Evolutionary conservation across 2,797 vertebrate genomes (phyloP), one percentile per base, ranked within the genome.

Genomic region (Carduelis carduelis): DNA sequence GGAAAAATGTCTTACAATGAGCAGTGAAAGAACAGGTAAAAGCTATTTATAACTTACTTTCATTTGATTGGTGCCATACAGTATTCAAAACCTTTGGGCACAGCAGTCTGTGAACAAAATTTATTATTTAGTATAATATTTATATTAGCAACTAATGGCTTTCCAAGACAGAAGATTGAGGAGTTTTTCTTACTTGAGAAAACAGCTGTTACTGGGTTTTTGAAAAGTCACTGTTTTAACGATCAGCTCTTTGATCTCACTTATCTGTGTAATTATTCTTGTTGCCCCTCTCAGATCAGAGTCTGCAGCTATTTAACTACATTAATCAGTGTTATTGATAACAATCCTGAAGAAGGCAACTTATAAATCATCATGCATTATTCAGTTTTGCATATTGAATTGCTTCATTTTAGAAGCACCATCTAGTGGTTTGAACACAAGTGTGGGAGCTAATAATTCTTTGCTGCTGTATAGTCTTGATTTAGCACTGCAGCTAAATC

Each of bases 341-440:
- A 80, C 63, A 87, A 3, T 74, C 87, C 71, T 18, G 34, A 71
- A 46, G 41, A 87, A 68, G 57, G 53, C 79, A 85, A 49, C n/a
- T 59, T 83, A 74, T 19, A 82, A 78, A 61, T 80, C 46, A 59
- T 46, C 39, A 78, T 80, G 43, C 3, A 7, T 85, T 80, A 77
- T 52, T 87, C 56, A 49, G n/a, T 60, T 92, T 56, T 85, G 76
- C 41, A 34, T 91, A 39, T n/a, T 37, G 81, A 60, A 91, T 79
- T 66, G 65, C 57, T 94, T 94, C 55, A 82, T 89, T 95, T 95
- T 44, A 64, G 79, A 97, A 87, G 95, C 96, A 91, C 95, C 95
- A 95, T 95, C 96, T 96, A 96, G 95, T 96, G 96, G 95, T 61
- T 96, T 89, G 69, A 87, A 81, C 18, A 47, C 49, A 77, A 20